Base-by-base conservation (phyloP, 2,797 vertebrate genomes). In the Cirrhinus mrigala region DNA sequence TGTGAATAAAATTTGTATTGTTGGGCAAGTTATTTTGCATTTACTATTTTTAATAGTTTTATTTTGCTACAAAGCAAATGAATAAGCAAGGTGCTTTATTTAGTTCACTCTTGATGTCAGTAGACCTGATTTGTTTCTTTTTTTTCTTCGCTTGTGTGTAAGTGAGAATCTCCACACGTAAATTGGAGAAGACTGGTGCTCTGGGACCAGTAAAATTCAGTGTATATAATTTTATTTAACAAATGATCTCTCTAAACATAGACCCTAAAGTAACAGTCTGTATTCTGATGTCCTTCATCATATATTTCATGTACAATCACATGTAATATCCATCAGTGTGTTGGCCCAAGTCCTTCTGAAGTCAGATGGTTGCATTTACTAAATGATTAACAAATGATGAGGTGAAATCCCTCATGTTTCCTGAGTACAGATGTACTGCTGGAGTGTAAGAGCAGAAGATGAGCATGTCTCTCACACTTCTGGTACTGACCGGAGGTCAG, bases 401-500 rank as follows among this genome's bases (percentile, higher is more conserved):
- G 60, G 54, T 77, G 7, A 29, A 24, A 14, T 77, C 79, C 40
- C 40, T 69, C 12, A 1, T 4, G 52, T 40, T 52, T 69, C 4
- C 4, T 37, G 84, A 69, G 58, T 12, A 22, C 60, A 27, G 46
- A 20, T 74, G 75, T 60, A 22, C 68, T 58, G 79, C 60, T 64
- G 69, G 64, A 64, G 52, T 62, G 6, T 24, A 15, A 40, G 82
- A 69, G 29, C 52, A 71, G 75, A 76, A 88, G 73, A 89, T 75
- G 84, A 88, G 82, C 71, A 37, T 79, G 71, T 88, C 83, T 87
- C 68, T 88, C 85, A 90, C 90, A 8, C 87, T 90, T 94, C 88
- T 78, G 50, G 40, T 73, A 73, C 46, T 27, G 85, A 54, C 69
- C 69, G 33, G 79, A 69, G 94, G 92, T 93, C 91, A 93, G 90